Percentiles rank a stretch among this genome's conserved stretches.
These are phyloP conservation scores for Cyphotilapia sp. DNA, from an alignment of 2,113 vertebrate genomes.

Conservation along the genomic window DNA sequence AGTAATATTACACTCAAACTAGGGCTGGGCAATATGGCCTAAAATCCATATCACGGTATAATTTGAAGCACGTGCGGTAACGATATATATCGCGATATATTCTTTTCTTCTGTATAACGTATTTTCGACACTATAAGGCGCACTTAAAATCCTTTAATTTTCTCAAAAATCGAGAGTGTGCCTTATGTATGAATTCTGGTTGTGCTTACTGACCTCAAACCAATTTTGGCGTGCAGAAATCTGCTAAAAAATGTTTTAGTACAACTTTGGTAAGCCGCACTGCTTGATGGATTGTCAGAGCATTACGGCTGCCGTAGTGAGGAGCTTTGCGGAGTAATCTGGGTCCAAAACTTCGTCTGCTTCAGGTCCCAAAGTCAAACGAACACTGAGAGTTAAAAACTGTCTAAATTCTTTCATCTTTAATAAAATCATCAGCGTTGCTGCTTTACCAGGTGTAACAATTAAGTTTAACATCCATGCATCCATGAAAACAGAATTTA, in stretches of 20 bases:
- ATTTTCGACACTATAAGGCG: background rate
- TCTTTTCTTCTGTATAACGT: background rate
- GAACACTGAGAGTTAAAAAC: background rate
- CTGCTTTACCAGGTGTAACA: background rate
- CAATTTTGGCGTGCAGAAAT: no score
- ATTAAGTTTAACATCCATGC: no score
- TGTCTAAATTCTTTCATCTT: background rate
- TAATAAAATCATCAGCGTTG: background rate
- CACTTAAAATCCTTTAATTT: background rate
- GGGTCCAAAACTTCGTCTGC: fast-evolving
- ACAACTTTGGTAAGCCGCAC: background rate
- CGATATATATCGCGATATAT: background rate
- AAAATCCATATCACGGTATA: background rate
- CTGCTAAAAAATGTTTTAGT: background rate
- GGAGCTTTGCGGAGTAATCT: background rate
- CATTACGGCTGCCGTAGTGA: background rate
- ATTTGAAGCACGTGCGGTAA: background rate
- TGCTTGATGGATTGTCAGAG: background rate
- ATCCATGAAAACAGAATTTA: no score
- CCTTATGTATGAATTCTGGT: no score
- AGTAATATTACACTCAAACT: background rate
- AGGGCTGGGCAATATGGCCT: background rate
- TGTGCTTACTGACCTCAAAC: no score
- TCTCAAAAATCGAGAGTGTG: background rate
- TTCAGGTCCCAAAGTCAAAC: background rate